Conservation (phyloP, 1,140 invertebrate species). For the Magallana ariakensis region DNA sequence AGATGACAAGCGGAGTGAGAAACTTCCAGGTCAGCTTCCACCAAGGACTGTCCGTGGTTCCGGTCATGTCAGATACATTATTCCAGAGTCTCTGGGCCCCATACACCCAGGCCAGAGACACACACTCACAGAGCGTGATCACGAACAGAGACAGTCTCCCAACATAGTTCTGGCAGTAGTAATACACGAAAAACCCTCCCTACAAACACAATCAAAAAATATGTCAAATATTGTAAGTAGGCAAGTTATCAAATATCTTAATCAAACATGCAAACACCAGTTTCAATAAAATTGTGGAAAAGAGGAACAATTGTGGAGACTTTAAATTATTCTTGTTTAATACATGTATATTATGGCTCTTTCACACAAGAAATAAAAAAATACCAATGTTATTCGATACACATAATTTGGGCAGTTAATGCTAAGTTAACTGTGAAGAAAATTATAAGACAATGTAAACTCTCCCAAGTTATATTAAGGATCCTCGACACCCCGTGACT, state of each 20-base stretch:
- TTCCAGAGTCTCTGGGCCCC: slow-evolving; percentile 74
- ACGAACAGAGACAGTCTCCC: slow-evolving; percentile 62
- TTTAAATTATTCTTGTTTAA: no score
- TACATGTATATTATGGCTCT: no score
- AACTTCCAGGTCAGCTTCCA: slow-evolving; percentile 75
- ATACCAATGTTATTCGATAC: no score
- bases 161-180: slow-evolving; percentile 52
- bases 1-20: slow-evolving; percentile 66
- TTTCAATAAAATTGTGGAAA: no score
- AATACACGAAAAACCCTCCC: slow-evolving; percentile 69
- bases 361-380: no score
- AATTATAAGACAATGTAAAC: no score
- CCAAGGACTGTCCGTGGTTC: slow-evolving; percentile 68
- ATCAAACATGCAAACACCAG: no score
- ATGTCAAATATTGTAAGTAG: neutral
- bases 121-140: slow-evolving; percentile 66
- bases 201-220: slow-evolving; percentile 51
- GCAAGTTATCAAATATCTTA: neutral
- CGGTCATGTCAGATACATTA: slow-evolving; percentile 76
- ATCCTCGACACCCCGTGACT: no score
- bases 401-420: no score
- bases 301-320: no score
- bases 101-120: slow-evolving; percentile 72
- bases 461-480: no score
- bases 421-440: no score